A percentile compares a stretch with the other conserved stretches of the same genome.
phyloP scores from a whole-genome alignment of 2,888 invertebrate species.

The Adelognathus sp. region DNA sequence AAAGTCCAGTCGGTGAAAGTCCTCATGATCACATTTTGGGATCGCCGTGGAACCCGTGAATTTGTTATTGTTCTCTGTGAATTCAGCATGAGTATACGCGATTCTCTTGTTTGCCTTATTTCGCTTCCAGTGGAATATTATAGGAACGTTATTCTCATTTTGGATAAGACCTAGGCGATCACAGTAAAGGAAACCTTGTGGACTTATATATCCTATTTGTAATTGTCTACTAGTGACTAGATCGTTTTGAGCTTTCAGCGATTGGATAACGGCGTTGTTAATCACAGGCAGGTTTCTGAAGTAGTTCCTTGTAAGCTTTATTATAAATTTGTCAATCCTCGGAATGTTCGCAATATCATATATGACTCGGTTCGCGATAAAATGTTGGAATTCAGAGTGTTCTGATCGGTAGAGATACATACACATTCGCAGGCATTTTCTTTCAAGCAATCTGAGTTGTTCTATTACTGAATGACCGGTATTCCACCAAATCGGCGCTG shows the following conservation, averaged over 20 bases:
- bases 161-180: neutral
- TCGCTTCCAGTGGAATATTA: neutral
- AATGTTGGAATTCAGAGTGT: neutral
- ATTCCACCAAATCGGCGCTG: slow-evolving; percentile 10
- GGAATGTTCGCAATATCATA: neutral
- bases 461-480: neutral
- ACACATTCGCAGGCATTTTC: neutral
- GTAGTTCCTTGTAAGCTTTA: neutral
- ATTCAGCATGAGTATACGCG: neutral
- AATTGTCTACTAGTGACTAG: neutral
- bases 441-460: neutral
- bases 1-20: neutral
- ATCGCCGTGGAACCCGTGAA: neutral
- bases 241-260: no score
- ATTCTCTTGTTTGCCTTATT: neutral
- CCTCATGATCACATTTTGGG: neutral
- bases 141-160: neutral
- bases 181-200: neutral
- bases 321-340: neutral
- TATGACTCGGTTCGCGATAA: neutral
- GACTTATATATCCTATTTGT: neutral
- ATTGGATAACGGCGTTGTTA: neutral
- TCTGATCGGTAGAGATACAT: neutral
- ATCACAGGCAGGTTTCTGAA: neutral
- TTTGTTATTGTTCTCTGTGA: neutral